Base-by-base conservation (phyloP, 2,113 vertebrate species). In the Columbina picui region DNA sequence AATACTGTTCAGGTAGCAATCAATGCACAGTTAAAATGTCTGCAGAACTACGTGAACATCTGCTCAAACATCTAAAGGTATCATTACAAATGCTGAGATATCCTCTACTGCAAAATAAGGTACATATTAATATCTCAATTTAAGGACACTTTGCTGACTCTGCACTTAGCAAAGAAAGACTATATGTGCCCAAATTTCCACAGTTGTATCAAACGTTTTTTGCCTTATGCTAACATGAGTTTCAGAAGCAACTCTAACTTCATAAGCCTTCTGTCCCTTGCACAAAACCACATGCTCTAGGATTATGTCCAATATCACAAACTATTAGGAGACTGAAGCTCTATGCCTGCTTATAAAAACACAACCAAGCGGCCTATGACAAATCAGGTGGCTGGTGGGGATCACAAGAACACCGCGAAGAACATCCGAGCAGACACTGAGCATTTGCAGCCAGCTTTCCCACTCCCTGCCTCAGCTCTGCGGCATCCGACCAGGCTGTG, bases 201-300 rank as follows among this genome's bases (percentile, higher is more conserved):
- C 14, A 89, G 41, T 21, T 68, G 32, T 4, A 59, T 26, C 52
- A n/a, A 91, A 49, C 4, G 0, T 3, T 41, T 74, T 60, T 73
- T 91, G 73, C 29, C 65, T 84, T 22, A 7, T 34, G 26, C 52
- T 21, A 64, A 16, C 0, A 1, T 0, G 2, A 77, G 75, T 60
- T 79, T 86, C 69, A 65, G 47, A 84, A 84, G 41, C 5, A 63
- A 26, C 15, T 70, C 63, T 65, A 49, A 32, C 39, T 65, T 32
- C 87, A 26, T 12, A 53, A 36, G 32, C 7, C 29, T 59, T 70
- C 6, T 63, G 73, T 56, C 38, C 41, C 57, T 30, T n/a, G 36
- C 53, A 82, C 67, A 94, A 89, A 93, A 57, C 52, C 22, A 36
- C 34, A 41, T 41, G 81, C 93, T 56, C 87, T 52, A 91, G 78